Evolutionary conservation across 2,888 invertebrate genomes (phyloP).

Genomic region (Scelioninae gen. 2): DNA sequence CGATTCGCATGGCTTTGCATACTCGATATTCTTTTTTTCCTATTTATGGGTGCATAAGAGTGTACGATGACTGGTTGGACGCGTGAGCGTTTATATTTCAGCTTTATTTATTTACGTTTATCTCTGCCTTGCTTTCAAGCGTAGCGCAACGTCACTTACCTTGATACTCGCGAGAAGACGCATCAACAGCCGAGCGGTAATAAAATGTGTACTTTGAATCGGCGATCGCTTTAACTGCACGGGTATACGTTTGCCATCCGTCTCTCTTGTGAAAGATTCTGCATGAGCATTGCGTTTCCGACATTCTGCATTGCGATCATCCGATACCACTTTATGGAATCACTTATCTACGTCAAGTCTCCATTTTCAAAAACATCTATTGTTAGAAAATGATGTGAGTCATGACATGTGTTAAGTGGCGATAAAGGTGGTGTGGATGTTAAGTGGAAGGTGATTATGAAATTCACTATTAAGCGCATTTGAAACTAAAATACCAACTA

Average conservation of each 20-base stretch:
- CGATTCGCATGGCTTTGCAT: constrained; percentile 38
- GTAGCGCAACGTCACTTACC: constrained; percentile 52
- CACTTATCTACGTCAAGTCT: constrained; percentile 46
- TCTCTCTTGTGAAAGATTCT: constrained; percentile 13
- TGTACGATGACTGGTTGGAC: constrained; percentile 42
- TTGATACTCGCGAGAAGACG: constrained; percentile 48
- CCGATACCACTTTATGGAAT: constrained; percentile 46
- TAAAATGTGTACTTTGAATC: constrained; percentile 45
- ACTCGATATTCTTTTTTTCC: constrained; percentile 12
- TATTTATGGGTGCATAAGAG: constrained; percentile 15
- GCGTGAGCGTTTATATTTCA: constrained; percentile 51
- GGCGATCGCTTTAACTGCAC: constrained; percentile 18
- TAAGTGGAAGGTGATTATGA: constrained; percentile 7
- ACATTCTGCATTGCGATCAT: constrained; percentile 46
- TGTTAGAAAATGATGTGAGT: constrained; percentile 35
- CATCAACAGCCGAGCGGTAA: constrained; percentile 27
- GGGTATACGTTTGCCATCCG: constrained; percentile 25
- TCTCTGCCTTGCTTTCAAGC: constrained; percentile 44
- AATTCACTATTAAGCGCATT: no score
- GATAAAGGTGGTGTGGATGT: constrained; percentile 13
- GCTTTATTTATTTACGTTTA: constrained; percentile 55
- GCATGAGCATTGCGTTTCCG: constrained; percentile 39
- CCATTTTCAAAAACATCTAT: constrained; percentile 49
- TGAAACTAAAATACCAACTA: no score
- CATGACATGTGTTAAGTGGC: constrained; percentile 23